Conservation (phyloP, 2,888 invertebrate genomes). For the Iphiclides podalirius region DNA sequence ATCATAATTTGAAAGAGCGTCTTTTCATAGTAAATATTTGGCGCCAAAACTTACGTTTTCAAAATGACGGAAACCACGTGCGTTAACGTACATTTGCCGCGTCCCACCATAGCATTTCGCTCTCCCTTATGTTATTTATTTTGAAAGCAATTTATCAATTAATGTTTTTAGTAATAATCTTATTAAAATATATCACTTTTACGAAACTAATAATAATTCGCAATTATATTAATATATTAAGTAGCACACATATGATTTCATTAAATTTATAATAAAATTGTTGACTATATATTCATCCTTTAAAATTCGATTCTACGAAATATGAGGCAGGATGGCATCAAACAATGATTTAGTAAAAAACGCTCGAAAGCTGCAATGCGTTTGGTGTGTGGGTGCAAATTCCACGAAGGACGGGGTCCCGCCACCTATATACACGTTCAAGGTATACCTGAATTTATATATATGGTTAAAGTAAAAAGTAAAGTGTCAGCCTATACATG, state of each 20-base stretch:
- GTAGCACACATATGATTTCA: no score
- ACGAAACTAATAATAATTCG: no score
- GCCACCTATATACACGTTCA: slow-evolving; percentile 57
- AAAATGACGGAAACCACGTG: slow-evolving; percentile 69
- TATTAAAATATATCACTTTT: no score
- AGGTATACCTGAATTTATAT: slow-evolving; percentile 41
- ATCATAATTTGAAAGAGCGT: no score
- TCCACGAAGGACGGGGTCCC: slow-evolving; percentile 69
- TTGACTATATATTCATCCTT: no score
- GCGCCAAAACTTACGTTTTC: slow-evolving; percentile 43
- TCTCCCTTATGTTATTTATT: background rate
- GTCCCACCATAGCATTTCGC: slow-evolving; percentile 3
- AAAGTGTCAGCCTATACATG: no score
- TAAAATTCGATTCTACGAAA: slow-evolving; percentile 26
- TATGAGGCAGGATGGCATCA: slow-evolving; percentile 32
- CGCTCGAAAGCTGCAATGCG: slow-evolving; percentile 38
- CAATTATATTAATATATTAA: no score
- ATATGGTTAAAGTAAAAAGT: no score
- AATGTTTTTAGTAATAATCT: no score
- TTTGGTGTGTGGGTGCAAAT: slow-evolving; percentile 67
- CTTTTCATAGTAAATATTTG: slow-evolving; percentile 30
- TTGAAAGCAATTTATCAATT: no score
- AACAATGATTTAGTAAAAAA: slow-evolving; percentile 44
- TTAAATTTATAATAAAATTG: no score
- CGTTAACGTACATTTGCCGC: slow-evolving; percentile 15